A percentile compares a stretch with the other conserved stretches of the same genome.
These are phyloP conservation scores for Unio pictorum DNA, from an alignment of 2,888 invertebrate species.

Conservation along the genomic window DNA sequence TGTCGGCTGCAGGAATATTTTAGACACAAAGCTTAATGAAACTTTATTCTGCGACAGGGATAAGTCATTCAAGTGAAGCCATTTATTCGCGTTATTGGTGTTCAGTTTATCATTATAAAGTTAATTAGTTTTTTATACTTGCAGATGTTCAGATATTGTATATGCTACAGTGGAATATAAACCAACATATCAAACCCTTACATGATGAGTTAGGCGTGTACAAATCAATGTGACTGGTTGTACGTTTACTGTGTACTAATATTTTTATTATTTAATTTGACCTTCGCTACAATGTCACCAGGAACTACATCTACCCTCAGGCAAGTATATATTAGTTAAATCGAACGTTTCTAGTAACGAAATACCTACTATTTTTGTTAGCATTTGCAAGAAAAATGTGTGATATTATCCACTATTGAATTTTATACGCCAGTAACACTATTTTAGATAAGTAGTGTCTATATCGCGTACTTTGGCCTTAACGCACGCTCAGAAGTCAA, in stretches of 20 bases:
- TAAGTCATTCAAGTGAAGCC: neutral
- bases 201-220: slow-evolving; percentile 28
- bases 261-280: slow-evolving; percentile 38
- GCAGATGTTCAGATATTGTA: neutral
- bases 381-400: too few species aligned
- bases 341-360: too few species aligned
- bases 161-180: too few species aligned
- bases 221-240: slow-evolving; percentile 35
- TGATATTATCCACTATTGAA: too few species aligned
- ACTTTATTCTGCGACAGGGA: neutral
- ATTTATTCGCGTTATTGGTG: neutral
- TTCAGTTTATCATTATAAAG: neutral
- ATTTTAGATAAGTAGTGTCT: too few species aligned
- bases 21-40: neutral
- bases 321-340: slow-evolving; percentile 15
- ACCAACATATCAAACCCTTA: neutral
- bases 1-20: too few species aligned
- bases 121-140: neutral
- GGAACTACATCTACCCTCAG: slow-evolving; percentile 37
- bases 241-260: slow-evolving; percentile 39
- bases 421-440: too few species aligned
- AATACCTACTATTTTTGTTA: too few species aligned
- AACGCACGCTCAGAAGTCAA: too few species aligned
- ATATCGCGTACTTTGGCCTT: too few species aligned
- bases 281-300: slow-evolving; percentile 47